phyloP scores from a whole-genome alignment of 2,113 vertebrate genomes.

The Numida meleagris region DNA sequence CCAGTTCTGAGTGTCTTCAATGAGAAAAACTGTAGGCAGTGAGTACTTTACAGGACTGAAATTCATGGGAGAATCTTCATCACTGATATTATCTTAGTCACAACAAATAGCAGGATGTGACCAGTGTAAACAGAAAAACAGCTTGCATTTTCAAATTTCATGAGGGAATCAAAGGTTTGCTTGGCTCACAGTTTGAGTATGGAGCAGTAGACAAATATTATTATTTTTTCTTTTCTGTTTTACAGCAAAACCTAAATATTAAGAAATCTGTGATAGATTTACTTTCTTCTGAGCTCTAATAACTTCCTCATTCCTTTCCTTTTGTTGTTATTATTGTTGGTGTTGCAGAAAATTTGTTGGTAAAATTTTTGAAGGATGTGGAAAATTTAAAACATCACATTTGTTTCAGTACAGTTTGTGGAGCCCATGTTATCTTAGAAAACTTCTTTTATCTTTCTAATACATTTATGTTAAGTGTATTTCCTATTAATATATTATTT shows the following conservation, averaged over 20 bases:
- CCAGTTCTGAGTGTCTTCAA: neutral
- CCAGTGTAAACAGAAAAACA: neutral
- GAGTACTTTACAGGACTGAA: neutral
- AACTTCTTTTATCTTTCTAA: neutral
- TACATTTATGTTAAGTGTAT: neutral
- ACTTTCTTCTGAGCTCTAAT: neutral
- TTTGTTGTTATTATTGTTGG: neutral
- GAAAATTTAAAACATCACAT: neutral
- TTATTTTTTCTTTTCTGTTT: constrained; percentile 37
- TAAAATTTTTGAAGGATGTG: neutral
- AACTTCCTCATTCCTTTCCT: neutral
- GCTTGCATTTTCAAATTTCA: neutral
- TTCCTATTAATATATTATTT: constrained; percentile 29
- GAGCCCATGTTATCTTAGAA: neutral
- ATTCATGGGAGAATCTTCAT: neutral
- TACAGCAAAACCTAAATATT: neutral
- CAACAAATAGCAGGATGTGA: neutral
- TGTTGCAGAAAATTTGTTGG: neutral
- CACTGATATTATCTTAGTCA: neutral
- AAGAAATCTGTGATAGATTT: neutral
- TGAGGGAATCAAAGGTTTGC: neutral
- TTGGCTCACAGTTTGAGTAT: constrained; percentile 13
- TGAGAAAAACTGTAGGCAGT: neutral
- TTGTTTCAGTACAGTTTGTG: neutral
- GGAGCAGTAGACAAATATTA: neutral